Evolutionary conservation across 2,113 vertebrate genomes (phyloP), one percentile per base, ranked within the genome.

Genomic region (Myocastor coypus): DNA sequence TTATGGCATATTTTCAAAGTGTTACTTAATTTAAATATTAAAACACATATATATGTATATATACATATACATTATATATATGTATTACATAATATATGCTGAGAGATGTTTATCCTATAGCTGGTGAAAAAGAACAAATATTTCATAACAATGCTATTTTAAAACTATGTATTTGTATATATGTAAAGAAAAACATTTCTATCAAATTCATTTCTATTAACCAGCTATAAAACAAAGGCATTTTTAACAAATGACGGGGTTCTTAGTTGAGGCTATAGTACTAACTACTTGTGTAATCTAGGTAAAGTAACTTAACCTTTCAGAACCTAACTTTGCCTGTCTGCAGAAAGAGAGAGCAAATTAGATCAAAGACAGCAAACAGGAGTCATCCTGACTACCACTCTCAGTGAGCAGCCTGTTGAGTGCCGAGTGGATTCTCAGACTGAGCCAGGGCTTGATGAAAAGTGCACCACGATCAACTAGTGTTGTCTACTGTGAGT

Each of bases 381-480:
- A 78, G 32, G 46, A 89, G 83, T 77, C 46, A 89, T 81, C 4
- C 61, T 94, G 89, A 94, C 68, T 17, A 92, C 68, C 69, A 84
- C 1, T 40, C 84, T 28, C n/a, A 69, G 77, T 89, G 88, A 95
- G n/a, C 61, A 83, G n/a, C 50, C 66, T 92, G 34, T 50, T 75
- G 78, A 91, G 73, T 83, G 83, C 68, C 87, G 87, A 94, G 59
- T 16, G 82, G 68, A 92, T 89, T 95, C n/a, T 61, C 69, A 66
- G 66, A 26, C 63, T 40, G 78, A 95, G 64, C n/a, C 16, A n/a
- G 55, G 64, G 2, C 59, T 73, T 92, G 24, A 82, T 84, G 55
- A 78, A 83, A 87, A 91, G 37, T 57, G 11, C 12, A 34, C 40
- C n/a, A 57, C 50, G 55, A 81, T 92, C 1, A 0, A 64, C 86